Base-by-base conservation (phyloP, 1,140 invertebrate species). In the Panagrolaimus sp. region DNA sequence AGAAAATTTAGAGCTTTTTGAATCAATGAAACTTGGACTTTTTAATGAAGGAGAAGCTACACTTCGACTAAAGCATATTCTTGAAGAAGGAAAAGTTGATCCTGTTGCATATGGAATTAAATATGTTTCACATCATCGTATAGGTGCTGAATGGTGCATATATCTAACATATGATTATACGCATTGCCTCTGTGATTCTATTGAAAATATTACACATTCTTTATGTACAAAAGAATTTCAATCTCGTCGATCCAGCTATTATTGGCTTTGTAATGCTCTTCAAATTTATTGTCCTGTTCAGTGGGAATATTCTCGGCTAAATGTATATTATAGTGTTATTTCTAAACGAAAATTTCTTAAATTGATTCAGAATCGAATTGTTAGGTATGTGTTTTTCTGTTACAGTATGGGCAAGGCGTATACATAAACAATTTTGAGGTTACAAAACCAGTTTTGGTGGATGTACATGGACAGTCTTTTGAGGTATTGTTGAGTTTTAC, bases 161-260 rank as follows among this genome's bases (percentile, higher is more conserved):
- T 99, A 99, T 86, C 96, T 96, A 3, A 99, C 96, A 0, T 99
- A 99, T 80, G 96, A 99, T 85, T 99, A 93, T 79, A 98, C 96
- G 5, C 96, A 99, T 83, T 98, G 96, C 80, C 87, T 99, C 0
- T 98, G 95, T 86, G 96, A 99, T 83, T 98, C 94, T 66, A 90
- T 99, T 68, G 96, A 99, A 85, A 88, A 98, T 81, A 98, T 99
- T 70, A 95, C 93, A 8, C 96, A 99, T 86, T 98, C 95, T 13
- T 86, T 99, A 9, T 99, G 96, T 82, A 98, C 96, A 0, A 98
- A 98, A 86, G 96, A 99, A 85, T 99, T 99, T 84, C 94, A 98
- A 78, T 91, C 91, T 0, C 88, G 92, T 75, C 88, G 96, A 72
- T 98, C 95, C 0, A 96, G 93, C 1, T 99, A 99, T 83, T 99